Evolutionary conservation across 2,113 vertebrate species (phyloP).

Genomic region (Bagarius yarrelli): DNA sequence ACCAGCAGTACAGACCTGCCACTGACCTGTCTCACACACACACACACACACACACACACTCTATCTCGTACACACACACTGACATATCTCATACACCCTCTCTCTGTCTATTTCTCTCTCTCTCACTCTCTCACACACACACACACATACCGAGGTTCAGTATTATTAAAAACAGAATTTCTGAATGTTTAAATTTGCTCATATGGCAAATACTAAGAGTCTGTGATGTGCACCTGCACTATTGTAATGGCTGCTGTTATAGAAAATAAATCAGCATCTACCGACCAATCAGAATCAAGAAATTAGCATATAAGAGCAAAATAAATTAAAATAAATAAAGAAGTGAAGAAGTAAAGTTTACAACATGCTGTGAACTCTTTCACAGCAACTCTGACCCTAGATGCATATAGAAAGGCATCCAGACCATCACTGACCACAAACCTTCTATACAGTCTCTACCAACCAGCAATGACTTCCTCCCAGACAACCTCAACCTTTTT

Average conservation of each 20-base stretch:
- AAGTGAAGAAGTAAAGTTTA: too few species aligned
- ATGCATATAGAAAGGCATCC: too few species aligned
- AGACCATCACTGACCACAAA: too few species aligned
- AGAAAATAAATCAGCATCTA: neutral
- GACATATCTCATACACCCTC: neutral
- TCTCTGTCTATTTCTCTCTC: too few species aligned
- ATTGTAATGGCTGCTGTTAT: neutral
- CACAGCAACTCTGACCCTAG: too few species aligned
- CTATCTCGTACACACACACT: too few species aligned
- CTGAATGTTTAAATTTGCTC: neutral
- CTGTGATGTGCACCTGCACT: neutral
- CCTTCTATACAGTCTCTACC: too few species aligned
- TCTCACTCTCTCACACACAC: neutral
- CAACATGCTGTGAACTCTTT: too few species aligned
- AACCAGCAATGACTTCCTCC: too few species aligned
- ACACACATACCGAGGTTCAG: neutral
- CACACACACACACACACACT: neutral
- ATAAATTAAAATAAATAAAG: too few species aligned
- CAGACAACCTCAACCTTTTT: too few species aligned
- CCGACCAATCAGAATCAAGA: neutral
- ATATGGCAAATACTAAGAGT: neutral
- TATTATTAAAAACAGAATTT: neutral
- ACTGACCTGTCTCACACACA: slow-evolving; percentile 46
- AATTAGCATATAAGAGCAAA: neutral
- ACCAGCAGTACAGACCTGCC: slow-evolving; percentile 50